Evolutionary conservation across 2,113 vertebrate genomes (phyloP).

Genomic region (Brienomyrus brachyistius): DNA sequence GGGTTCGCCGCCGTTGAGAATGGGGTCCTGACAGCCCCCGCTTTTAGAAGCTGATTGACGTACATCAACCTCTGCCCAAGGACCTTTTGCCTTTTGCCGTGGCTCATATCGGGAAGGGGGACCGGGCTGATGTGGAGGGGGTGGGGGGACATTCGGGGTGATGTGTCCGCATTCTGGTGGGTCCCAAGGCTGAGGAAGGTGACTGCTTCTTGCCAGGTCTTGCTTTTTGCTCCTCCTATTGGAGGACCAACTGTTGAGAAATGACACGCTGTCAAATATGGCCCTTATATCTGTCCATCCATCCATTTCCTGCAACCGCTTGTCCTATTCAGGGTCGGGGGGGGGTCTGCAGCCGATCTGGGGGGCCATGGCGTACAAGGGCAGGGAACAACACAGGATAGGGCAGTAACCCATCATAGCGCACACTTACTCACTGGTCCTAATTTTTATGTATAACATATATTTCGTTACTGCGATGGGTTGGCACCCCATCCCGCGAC

Average conservation of each 20-base stretch:
- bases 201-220: not conserved
- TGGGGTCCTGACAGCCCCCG: constrained; percentile 59
- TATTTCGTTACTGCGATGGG: not conserved
- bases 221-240: not conserved
- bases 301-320: not conserved
- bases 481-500: not conserved
- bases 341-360: not conserved
- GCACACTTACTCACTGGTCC: not conserved
- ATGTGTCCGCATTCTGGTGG: not conserved
- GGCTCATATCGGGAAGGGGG: constrained; percentile 58
- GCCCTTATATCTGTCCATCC: not conserved
- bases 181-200: not conserved
- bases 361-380: not conserved
- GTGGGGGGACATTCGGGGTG: constrained; percentile 21
- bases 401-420: not conserved
- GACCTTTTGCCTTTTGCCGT: constrained; percentile 61
- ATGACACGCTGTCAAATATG: not conserved
- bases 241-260: not conserved
- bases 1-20: constrained; percentile 67
- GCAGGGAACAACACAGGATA: not conserved
- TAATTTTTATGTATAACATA: not conserved
- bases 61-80: constrained; percentile 65
- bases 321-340: not conserved
- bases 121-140: constrained; percentile 15
- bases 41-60: constrained; percentile 60